These are phyloP conservation scores for Subacronicta megacephala DNA, from an alignment of 2,888 invertebrate species.

Conservation along the genomic window DNA sequence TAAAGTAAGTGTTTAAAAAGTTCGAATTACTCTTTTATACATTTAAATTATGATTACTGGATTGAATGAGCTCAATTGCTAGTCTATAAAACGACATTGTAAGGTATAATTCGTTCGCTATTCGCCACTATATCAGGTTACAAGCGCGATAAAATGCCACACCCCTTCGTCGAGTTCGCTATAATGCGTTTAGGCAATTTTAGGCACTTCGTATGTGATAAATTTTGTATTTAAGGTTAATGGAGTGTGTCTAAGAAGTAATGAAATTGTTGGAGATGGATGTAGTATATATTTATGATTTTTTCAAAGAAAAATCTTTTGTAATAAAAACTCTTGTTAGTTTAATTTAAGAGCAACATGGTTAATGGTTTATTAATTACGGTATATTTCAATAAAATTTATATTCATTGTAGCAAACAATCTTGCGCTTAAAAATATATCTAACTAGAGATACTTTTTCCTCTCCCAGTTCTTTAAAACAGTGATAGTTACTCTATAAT, in stretches of 20 bases:
- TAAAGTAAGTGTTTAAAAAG: slow-evolving; percentile 43
- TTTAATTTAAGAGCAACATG: too few species aligned
- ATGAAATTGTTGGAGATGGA: neutral
- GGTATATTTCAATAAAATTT: too few species aligned
- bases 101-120: slow-evolving; percentile 59
- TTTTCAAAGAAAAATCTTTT: too few species aligned
- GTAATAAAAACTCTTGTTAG: too few species aligned
- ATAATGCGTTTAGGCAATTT: slow-evolving; percentile 34
- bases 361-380: too few species aligned
- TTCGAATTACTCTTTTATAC: slow-evolving; percentile 33
- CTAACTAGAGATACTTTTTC: too few species aligned
- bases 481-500: too few species aligned
- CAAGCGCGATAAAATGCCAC: slow-evolving; percentile 50
- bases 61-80: slow-evolving; percentile 48
- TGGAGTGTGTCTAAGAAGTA: slow-evolving; percentile 7
- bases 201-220: slow-evolving; percentile 14
- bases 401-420: too few species aligned
- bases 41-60: slow-evolving; percentile 39
- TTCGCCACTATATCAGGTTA: slow-evolving; percentile 46
- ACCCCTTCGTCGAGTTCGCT: slow-evolving; percentile 41
- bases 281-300: too few species aligned
- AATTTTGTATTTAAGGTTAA: slow-evolving; percentile 13
- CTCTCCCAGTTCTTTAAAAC: too few species aligned
- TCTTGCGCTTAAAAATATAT: too few species aligned
- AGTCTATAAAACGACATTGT: slow-evolving; percentile 41